Base-by-base conservation (phyloP, 2,797 vertebrate genomes). In the Leucoraja ocellata region DNA sequence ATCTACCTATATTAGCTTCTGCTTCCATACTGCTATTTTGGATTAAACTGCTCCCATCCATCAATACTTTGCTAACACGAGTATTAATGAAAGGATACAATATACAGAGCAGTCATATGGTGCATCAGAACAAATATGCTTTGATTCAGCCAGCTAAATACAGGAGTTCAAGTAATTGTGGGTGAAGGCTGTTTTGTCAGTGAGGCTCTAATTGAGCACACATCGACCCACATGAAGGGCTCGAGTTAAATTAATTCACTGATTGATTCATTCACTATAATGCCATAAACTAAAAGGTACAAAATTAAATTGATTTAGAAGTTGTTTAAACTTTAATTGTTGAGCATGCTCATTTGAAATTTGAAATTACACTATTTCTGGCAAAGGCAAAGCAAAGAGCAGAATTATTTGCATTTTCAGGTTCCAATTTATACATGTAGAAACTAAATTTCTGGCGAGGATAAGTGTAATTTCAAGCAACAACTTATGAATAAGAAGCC, bases 391-490 rank as follows among this genome's bases (percentile, higher is more conserved):
- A 91, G 90, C 90, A 91, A 91, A 74, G 68, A 76, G 16, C 11
- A 46, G 18, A 74, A 76, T 74, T 92, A 92, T 54, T 76, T 76
- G 39, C 68, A 54, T 92, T 23, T 28, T 54, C 36, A 28, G 11
- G 8, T 92, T 28, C 90, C 68, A 74, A 39, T 92, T 92, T 28
- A 92, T 23, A 54, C 71, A 18, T n/a, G 11, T 74, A 14, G 39
- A 92, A 71, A 74, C 23, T 74, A 39, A 25, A 71, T 25, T 92
- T 92, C 90, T 92, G 74, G 71, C 90, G 74, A 39, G 46, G 71
- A 54, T 21, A 74, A 74, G 36, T 74, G 90, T 58, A 23, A 92
- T 76, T 74, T 18, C 13, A 25, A 91, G 71, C 39, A 76, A 39
- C n/a, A 8, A 54, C 13, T 36, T 21, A 3, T 76, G 71, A 74